Base-by-base conservation (phyloP, 1,140 invertebrate genomes). In the Sycophaga agraensis region DNA sequence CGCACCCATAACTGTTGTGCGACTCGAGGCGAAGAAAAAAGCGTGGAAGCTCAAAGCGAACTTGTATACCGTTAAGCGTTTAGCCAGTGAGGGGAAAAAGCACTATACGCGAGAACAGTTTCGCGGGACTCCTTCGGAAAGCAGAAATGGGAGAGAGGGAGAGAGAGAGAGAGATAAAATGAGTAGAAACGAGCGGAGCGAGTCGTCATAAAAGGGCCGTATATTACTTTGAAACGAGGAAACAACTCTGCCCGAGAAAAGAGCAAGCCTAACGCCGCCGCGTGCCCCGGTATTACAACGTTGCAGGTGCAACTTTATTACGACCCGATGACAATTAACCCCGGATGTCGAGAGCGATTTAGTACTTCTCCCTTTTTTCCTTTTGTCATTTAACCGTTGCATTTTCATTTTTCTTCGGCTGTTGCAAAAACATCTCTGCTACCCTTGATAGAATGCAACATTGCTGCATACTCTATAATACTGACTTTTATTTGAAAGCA, bases 301-400 rank as follows among this genome's bases (percentile, higher is more conserved):
- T 55, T 63, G 61, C 67, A 68, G 65, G 67, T 70, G 67, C 60
- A 66, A 37, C 59, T 46, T 57, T 56, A 39, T 63, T 63, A 69
- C 63, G 51, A 63, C 59, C 56, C 68, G 67, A 71, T 74, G 73
- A 75, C 73, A 73, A 75, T 74, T 73, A 73, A 63, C 60, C 54
- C 40, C 64, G 55, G 60, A 55, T 48, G 37, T 57, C 50, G 46
- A 28, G 26, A 48, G 42, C 57, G 61, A 57, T 45, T 70, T 71
- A 69, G 68, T 70, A 70, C 55, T 63, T 64, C 63, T 66, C 46
- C 14, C n/a, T 24, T 19, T 50, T 35, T 19, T 43, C n/a, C 1
- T 14, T 46, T 28, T 55, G n/a, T n/a, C n/a, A n/a, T n/a, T n/a
- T n/a, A n/a, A n/a, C n/a, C n/a, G n/a, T n/a, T n/a, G n/a, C n/a